A percentile compares a stretch with the other conserved stretches of the same genome.
These are phyloP conservation scores for Cnemophilus loriae DNA, from an alignment of 2,113 vertebrate genomes.

Conservation along the genomic window DNA sequence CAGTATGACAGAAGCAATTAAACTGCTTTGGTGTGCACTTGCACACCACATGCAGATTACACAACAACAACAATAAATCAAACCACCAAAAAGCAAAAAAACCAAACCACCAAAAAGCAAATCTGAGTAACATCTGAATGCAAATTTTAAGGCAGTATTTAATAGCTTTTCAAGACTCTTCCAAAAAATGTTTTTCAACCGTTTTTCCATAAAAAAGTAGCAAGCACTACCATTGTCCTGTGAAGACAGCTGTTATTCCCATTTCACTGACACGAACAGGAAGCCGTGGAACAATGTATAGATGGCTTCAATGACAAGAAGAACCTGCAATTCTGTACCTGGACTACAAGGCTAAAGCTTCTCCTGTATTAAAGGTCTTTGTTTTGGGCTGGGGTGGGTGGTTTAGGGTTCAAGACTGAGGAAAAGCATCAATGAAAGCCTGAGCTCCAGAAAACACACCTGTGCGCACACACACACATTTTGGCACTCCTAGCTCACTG, in stretches of 20 bases:
- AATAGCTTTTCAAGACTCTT: not conserved
- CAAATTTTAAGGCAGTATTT: not conserved
- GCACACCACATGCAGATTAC: not conserved
- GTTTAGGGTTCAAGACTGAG: not conserved
- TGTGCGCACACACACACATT: not conserved
- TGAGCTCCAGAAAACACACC: not conserved
- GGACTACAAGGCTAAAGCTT: not conserved
- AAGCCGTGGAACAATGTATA: rapidly evolving
- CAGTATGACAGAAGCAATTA: not conserved
- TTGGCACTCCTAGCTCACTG: not conserved
- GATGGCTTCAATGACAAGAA: not conserved
- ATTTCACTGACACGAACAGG: not conserved
- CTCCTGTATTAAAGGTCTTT: not conserved
- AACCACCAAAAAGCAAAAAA: not conserved
- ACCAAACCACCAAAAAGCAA: not conserved
- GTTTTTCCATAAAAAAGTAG: not conserved
- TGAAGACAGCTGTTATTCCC: not conserved
- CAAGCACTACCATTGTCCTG: not conserved
- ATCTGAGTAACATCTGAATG: not conserved
- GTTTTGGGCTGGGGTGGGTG: not conserved
- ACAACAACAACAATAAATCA: not conserved
- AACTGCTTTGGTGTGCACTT: not conserved
- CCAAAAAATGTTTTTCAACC: not conserved
- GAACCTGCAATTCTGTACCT: not conserved
- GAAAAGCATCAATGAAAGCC: not conserved